Conservation (phyloP, 2,113 vertebrate species). For the Australoheros scitulus region DNA sequence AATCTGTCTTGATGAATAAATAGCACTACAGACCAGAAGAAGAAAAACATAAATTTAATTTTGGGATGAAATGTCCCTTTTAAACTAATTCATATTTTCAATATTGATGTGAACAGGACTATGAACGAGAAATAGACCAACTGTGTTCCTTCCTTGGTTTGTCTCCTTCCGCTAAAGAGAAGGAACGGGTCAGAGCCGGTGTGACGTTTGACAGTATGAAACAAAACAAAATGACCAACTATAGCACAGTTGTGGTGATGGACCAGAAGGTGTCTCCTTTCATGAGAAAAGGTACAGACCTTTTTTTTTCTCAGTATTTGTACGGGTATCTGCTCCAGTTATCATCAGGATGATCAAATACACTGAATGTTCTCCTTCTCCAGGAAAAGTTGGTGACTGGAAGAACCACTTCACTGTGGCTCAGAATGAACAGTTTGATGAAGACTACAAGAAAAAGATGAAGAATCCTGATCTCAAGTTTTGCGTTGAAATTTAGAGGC, state of each 20-base stretch:
- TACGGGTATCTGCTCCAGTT: not conserved
- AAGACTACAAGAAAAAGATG: too few relatives aligned
- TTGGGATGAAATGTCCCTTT: not conserved
- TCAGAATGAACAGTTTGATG: slow-evolving; percentile 36
- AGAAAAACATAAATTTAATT: not conserved
- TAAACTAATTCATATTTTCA: not conserved
- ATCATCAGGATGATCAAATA: not conserved
- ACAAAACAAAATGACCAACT: slow-evolving; percentile 78
- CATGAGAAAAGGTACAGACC: slow-evolving; percentile 76
- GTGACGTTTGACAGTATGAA: slow-evolving; percentile 84
- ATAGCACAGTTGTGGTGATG: slow-evolving; percentile 33
- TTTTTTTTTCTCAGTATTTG: not conserved
- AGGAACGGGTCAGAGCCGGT: slow-evolving; percentile 62
- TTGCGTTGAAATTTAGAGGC: too few relatives aligned
- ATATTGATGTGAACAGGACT: slow-evolving; percentile 69
- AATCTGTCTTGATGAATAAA: not conserved
- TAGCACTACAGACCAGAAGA: not conserved
- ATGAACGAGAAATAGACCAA: slow-evolving; percentile 63
- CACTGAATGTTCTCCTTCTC: not conserved
- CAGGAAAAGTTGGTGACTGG: slow-evolving; percentile 77
- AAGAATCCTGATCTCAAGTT: too few relatives aligned
- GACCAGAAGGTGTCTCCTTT: slow-evolving; percentile 73
- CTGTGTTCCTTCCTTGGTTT: slow-evolving; percentile 81
- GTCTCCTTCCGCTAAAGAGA: slow-evolving; percentile 48
- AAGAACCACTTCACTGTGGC: slow-evolving; percentile 73